Evolutionary conservation across 64 coral and sea anemone genomes (phyloP).

Genomic region (Montipora cactus): DNA sequence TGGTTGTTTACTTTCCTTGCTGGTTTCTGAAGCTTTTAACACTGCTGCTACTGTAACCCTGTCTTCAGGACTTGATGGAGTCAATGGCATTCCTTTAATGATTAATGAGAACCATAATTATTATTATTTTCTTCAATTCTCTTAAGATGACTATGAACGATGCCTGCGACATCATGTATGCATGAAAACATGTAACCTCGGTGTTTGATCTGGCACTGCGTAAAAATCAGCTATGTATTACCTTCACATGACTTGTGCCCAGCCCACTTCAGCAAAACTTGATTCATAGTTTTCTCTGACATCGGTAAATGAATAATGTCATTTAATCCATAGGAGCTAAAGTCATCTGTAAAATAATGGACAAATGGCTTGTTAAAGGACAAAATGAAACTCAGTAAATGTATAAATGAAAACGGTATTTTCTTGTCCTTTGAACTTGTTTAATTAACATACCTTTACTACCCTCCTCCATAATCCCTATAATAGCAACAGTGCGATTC

Average conservation of each 20-base stretch:
- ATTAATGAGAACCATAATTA: neutral
- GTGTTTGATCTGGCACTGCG: no score
- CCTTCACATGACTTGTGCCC: slow-evolving; percentile 64
- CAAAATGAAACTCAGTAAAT: neutral
- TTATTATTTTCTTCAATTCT: no score
- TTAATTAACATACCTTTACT: neutral
- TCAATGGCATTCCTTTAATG: slow-evolving; percentile 57
- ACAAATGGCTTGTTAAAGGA: neutral
- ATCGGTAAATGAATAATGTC: slow-evolving; percentile 48
- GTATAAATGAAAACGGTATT: neutral
- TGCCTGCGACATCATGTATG: no score
- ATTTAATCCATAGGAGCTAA: slow-evolving; percentile 54
- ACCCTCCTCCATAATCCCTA: slow-evolving; percentile 27
- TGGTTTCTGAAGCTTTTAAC: slow-evolving; percentile 33
- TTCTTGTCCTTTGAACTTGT: neutral
- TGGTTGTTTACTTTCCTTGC: slow-evolving; percentile 20
- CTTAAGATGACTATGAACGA: no score
- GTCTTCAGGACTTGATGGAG: slow-evolving; percentile 70
- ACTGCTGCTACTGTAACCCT: neutral
- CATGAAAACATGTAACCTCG: neutral
- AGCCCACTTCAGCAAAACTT: slow-evolving; percentile 69
- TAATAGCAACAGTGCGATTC: slow-evolving; percentile 47
- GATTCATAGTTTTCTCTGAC: slow-evolving; percentile 46
- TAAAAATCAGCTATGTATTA: neutral
- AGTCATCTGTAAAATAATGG: slow-evolving; percentile 1